Evolutionary conservation across 2,113 vertebrate genomes (phyloP).

Genomic region (Anarrhichthys ocellatus): DNA sequence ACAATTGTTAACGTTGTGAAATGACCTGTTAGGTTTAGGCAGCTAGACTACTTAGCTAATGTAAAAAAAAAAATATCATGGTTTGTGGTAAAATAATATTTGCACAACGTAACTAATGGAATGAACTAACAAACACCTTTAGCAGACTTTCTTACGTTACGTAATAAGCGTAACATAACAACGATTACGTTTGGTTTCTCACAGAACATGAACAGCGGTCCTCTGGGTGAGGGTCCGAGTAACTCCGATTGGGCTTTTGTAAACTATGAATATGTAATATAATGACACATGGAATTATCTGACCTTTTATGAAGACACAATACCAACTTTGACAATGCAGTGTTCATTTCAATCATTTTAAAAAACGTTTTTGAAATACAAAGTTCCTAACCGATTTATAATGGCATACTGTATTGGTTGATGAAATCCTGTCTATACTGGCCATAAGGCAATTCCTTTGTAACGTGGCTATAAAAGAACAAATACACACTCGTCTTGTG

Average conservation of each 20-base stretch:
- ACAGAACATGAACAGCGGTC: too few relatives aligned
- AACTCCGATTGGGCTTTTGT: too few relatives aligned
- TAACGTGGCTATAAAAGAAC: too few relatives aligned
- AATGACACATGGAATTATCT: background rate
- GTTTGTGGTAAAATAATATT: background rate
- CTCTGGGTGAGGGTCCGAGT: too few relatives aligned
- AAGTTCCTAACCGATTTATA: too few relatives aligned
- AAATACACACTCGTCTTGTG: background rate
- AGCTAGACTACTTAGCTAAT: background rate
- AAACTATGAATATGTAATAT: too few relatives aligned
- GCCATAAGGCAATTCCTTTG: background rate
- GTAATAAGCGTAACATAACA: too few relatives aligned
- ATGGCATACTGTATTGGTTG: background rate
- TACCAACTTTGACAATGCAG: background rate
- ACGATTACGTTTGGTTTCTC: too few relatives aligned
- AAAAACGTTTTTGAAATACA: too few relatives aligned
- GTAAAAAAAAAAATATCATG: background rate
- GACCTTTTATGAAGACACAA: background rate
- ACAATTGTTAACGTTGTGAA: background rate
- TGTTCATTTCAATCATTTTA: background rate
- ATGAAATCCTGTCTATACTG: background rate
- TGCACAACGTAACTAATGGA: too few relatives aligned
- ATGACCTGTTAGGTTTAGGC: background rate
- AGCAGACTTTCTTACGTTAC: too few relatives aligned
- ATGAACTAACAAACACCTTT: too few relatives aligned